Percentiles rank a stretch among this genome's conserved stretches.
These are phyloP conservation scores for Drosophila longiperda DNA, from an alignment of 2,888 invertebrate species.

Conservation along the genomic window DNA sequence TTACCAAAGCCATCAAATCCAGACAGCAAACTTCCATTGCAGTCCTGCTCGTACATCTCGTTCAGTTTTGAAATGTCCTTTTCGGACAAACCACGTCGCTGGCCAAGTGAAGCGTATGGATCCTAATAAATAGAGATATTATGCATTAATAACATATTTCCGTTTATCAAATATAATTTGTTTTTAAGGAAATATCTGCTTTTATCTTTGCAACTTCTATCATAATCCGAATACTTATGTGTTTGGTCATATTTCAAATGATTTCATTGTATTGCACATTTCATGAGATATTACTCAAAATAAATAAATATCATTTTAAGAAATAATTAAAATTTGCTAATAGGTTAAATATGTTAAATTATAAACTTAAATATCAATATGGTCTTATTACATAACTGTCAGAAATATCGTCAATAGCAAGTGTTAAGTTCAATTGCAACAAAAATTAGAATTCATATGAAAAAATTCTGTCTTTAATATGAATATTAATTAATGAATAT, in stretches of 20 bases:
- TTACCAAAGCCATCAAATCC: conserved; percentile 70
- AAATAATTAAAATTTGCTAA: background rate
- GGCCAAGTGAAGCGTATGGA: conserved; percentile 85
- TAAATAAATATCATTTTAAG: background rate
- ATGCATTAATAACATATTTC: background rate
- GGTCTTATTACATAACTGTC: background rate
- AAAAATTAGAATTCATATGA: background rate
- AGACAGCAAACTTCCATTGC: conserved; percentile 67
- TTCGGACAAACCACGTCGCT: conserved; percentile 86
- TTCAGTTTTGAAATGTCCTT: conserved; percentile 86
- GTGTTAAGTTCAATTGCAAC: background rate
- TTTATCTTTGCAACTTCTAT: background rate
- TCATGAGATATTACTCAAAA: background rate
- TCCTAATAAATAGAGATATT: conserved; percentile 78
- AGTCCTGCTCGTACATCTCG: conserved; percentile 86
- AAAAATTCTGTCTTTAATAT: background rate
- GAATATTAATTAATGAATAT: background rate
- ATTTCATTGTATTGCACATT: background rate
- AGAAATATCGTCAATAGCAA: background rate
- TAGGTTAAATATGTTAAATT: background rate
- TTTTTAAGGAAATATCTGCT: background rate
- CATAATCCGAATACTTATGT: background rate
- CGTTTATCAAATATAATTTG: background rate
- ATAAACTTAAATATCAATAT: background rate
- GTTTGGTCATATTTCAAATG: background rate